A percentile compares a stretch with the other conserved stretches of the same genome.
phyloP scores from a whole-genome alignment of 2,113 vertebrate species.

The Lepus europaeus region DNA sequence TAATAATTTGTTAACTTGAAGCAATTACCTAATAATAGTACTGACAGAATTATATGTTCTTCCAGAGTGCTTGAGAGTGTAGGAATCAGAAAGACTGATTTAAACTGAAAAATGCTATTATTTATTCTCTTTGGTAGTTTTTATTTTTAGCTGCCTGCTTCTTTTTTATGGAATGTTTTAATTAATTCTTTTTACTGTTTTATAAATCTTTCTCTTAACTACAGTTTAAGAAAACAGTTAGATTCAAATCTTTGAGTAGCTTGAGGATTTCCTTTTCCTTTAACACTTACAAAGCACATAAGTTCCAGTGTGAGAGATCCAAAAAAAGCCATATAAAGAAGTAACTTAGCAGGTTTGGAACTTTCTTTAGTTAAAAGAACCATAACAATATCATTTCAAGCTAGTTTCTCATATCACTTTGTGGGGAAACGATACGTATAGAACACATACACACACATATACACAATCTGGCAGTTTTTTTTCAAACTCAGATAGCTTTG shows the following conservation, averaged over 20 bases:
- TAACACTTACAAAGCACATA: conserved; percentile 51
- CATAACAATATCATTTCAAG: neutral
- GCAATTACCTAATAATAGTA: conserved; percentile 55
- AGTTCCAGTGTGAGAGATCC: conserved; percentile 20
- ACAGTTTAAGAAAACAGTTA: conserved; percentile 57
- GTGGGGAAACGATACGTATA: neutral
- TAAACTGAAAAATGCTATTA: conserved; percentile 56
- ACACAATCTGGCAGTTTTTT: neutral
- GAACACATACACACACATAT: neutral
- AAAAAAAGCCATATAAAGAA: conserved; percentile 51
- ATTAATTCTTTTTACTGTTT: conserved; percentile 63
- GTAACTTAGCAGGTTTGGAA: neutral
- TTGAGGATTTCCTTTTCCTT: conserved; percentile 63
- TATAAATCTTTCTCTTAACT: conserved; percentile 40
- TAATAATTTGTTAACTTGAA: conserved; percentile 61
- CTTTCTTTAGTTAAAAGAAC: conserved; percentile 15
- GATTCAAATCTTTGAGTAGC: conserved; percentile 65
- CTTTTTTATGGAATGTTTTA: conserved; percentile 51
- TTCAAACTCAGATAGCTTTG: neutral
- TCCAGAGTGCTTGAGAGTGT: conserved; percentile 1
- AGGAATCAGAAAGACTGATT: conserved; percentile 24
- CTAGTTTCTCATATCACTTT: neutral
- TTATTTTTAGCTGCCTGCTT: conserved; percentile 60
- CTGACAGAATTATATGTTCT: conserved; percentile 40
- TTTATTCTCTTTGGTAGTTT: conserved; percentile 48